These are phyloP conservation scores for Propithecus coquereli DNA, from an alignment of 2,113 vertebrate species.

Conservation along the genomic window DNA sequence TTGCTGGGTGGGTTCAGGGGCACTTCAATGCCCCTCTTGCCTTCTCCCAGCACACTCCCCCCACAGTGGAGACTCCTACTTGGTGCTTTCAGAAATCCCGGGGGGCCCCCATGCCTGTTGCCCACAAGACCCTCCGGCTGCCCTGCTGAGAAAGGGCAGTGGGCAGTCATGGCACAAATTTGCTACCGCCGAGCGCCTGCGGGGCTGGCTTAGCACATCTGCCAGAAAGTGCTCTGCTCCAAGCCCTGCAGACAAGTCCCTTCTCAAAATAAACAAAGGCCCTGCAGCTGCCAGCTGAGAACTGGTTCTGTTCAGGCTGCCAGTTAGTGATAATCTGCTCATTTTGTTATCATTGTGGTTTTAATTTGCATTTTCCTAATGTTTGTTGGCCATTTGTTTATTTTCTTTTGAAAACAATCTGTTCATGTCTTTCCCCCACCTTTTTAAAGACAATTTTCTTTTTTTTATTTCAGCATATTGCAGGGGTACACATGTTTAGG, in stretches of 20 bases:
- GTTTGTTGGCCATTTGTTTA: too few species aligned
- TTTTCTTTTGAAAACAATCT: too few species aligned
- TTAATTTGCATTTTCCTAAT: too few species aligned
- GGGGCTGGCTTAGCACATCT: not conserved
- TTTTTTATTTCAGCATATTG: too few species aligned
- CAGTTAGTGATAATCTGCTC: not conserved
- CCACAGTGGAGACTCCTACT: not conserved
- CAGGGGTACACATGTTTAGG: too few species aligned
- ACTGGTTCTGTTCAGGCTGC: not conserved
- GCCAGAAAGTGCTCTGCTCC: not conserved
- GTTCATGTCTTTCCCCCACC: too few species aligned
- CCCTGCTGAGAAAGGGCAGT: not conserved
- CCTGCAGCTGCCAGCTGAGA: not conserved
- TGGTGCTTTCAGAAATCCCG: not conserved
- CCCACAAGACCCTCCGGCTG: not conserved
- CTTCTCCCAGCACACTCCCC: not conserved
- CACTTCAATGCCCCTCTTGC: not conserved
- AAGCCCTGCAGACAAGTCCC: not conserved
- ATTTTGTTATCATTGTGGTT: too few species aligned
- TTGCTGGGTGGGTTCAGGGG: not conserved
- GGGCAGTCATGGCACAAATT: not conserved
- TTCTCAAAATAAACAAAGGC: not conserved
- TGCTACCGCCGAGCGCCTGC: not conserved
- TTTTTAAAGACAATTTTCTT: too few species aligned
- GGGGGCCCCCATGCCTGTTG: rapidly evolving